phyloP scores from a whole-genome alignment of 2,797 vertebrate genomes.

The Cuculus canorus region DNA sequence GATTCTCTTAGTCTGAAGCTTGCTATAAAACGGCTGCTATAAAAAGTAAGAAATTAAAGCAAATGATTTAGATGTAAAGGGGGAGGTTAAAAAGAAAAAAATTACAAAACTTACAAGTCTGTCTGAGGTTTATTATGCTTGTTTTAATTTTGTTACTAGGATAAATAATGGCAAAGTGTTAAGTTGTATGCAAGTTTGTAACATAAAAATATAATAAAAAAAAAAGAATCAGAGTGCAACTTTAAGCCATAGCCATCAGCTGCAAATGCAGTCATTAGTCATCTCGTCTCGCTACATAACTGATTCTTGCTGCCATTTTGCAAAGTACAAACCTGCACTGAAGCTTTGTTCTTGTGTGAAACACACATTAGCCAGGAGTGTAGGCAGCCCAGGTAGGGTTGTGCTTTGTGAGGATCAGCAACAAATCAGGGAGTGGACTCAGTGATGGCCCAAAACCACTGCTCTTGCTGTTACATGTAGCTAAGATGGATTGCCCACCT shows the following conservation, averaged over 20 bases:
- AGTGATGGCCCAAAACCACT: rapidly evolving
- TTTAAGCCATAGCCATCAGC: neutral
- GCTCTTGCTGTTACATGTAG: rapidly evolving
- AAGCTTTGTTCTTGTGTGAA: neutral
- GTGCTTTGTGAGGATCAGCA: neutral
- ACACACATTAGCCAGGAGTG: neutral
- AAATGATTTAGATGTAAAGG: neutral
- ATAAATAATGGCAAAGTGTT: neutral
- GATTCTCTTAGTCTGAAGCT: neutral
- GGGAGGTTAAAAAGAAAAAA: neutral
- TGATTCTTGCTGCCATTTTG: neutral
- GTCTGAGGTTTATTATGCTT: neutral
- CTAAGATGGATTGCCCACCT: neutral
- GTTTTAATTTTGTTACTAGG: neutral
- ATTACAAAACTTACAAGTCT: neutral
- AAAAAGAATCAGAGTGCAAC: neutral
- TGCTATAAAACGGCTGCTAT: constrained; percentile 25
- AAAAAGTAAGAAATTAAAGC: constrained; percentile 40
- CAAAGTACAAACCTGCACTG: rapidly evolving
- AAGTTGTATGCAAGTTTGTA: neutral
- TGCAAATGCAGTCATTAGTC: neutral
- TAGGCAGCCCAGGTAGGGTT: neutral
- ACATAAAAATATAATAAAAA: neutral
- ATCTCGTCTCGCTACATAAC: neutral
- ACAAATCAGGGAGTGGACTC: neutral